These are phyloP conservation scores for Sarotherodon lohbergeri DNA, from an alignment of 2,113 vertebrate species.

Conservation along the genomic window DNA sequence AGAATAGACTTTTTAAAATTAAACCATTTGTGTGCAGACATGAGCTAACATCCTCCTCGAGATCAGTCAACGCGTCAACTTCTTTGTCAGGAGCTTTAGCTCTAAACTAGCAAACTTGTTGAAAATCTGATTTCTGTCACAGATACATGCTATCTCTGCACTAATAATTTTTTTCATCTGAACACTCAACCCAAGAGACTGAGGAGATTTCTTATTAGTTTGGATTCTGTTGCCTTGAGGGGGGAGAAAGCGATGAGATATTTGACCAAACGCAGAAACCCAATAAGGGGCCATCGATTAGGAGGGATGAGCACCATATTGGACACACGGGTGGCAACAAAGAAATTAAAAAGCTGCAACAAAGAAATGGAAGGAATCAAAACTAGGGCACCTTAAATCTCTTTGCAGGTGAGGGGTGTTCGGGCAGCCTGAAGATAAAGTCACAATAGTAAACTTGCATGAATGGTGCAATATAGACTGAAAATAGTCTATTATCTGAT, in stretches of 20 bases:
- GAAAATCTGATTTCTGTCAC: constrained; percentile 53
- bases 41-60: not conserved
- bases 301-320: constrained; percentile 66
- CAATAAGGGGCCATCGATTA: constrained; percentile 78
- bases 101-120: constrained; percentile 44
- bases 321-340: constrained; percentile 66
- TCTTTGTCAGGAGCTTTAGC: constrained; percentile 11
- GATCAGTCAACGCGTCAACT: not conserved
- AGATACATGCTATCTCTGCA: constrained; percentile 44
- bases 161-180: constrained; percentile 65
- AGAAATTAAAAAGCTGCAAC: constrained; percentile 68
- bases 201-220: constrained; percentile 73
- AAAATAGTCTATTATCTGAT: not conserved
- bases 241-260: constrained; percentile 59
- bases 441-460: not conserved
- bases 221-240: constrained; percentile 66
- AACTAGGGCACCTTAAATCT: constrained; percentile 25
- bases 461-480: not conserved
- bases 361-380: constrained; percentile 53
- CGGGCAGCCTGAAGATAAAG: not conserved
- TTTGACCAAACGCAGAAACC: constrained; percentile 73
- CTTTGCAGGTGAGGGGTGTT: not conserved
- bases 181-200: constrained; percentile 49
- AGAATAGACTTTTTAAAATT: not conserved
- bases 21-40: not conserved